These are phyloP conservation scores for Tetraodon nigroviridis DNA, from an alignment of 2,113 vertebrate genomes.

Conservation along the genomic window DNA sequence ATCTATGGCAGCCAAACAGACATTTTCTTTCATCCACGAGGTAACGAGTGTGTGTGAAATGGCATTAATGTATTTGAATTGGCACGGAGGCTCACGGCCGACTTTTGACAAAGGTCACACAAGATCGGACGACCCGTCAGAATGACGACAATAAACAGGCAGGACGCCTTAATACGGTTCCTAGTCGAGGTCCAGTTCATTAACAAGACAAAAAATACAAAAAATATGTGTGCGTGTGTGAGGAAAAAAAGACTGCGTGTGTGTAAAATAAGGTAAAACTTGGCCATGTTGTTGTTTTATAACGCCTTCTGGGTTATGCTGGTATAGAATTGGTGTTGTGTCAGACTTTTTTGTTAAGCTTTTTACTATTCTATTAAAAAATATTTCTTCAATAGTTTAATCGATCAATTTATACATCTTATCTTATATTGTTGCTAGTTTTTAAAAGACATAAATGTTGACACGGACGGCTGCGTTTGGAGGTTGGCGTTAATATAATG, in stretches of 20 bases:
- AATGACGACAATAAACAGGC: slow-evolving; percentile 63
- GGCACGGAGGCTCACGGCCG: slow-evolving; percentile 35
- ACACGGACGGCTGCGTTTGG: slow-evolving; percentile 27
- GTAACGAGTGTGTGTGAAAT: slow-evolving; percentile 46
- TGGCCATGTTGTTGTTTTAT: too few relatives aligned
- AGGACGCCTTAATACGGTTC: slow-evolving; percentile 40
- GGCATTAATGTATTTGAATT: slow-evolving; percentile 62
- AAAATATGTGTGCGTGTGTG: too few relatives aligned
- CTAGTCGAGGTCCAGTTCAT: slow-evolving; percentile 31
- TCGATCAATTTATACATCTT: too few relatives aligned
- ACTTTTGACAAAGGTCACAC: slow-evolving; percentile 59
- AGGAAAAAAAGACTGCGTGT: too few relatives aligned
- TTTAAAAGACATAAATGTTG: slow-evolving; percentile 17
- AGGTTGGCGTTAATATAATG: slow-evolving; percentile 67
- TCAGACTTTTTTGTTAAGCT: too few relatives aligned
- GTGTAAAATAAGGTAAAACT: too few relatives aligned
- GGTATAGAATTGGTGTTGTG: too few relatives aligned
- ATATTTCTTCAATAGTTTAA: neutral
- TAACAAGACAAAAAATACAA: slow-evolving; percentile 23
- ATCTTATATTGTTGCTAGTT: neutral
- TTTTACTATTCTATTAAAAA: slow-evolving; percentile 33
- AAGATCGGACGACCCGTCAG: slow-evolving; percentile 55
- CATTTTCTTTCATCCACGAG: slow-evolving; percentile 33
- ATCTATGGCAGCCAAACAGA: slow-evolving; percentile 26
- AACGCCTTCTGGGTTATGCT: too few relatives aligned